Conservation (phyloP, 64 coral and sea anemone genomes). For the Montipora cactus region DNA sequence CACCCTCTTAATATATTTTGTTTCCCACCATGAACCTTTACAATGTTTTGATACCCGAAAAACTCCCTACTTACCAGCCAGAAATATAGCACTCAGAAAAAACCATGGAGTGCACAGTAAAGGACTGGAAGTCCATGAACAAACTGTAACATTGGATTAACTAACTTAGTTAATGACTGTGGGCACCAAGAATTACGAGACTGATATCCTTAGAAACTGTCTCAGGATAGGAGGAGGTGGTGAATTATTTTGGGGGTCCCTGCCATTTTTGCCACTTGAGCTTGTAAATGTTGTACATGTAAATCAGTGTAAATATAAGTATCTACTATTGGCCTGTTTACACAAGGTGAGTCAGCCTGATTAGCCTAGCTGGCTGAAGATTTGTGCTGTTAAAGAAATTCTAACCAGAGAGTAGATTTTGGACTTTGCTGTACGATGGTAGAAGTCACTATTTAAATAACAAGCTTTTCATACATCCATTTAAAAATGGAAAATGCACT, state of each 20-base stretch:
- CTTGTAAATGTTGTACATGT: not conserved
- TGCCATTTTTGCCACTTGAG: not conserved
- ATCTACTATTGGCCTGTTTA: not conserved
- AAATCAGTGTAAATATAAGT: conserved; percentile 4
- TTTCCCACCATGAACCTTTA: no score
- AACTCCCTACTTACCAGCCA: no score
- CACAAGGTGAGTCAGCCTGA: not conserved
- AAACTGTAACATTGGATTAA: conserved; percentile 13
- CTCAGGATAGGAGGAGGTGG: not conserved
- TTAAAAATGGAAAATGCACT: not conserved
- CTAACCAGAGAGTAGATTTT: conserved; percentile 32
- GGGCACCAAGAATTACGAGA: conserved; percentile 10
- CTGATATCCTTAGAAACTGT: conserved; percentile 8
- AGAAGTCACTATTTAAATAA: not conserved
- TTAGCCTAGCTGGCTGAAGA: conserved; percentile 28
- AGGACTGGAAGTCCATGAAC: conserved; percentile 3
- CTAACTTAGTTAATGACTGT: conserved; percentile 12
- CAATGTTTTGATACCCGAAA: no score
- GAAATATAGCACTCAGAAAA: conserved; percentile 5
- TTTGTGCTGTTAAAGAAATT: conserved; percentile 32
- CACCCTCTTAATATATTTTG: no score
- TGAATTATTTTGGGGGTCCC: conserved; percentile 11
- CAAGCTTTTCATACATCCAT: conserved; percentile 1
- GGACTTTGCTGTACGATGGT: conserved; percentile 16
- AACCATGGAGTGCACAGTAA: not conserved